Evolutionary conservation across 1,140 invertebrate species (phyloP).

Genomic region (Heliconius hermathena): DNA sequence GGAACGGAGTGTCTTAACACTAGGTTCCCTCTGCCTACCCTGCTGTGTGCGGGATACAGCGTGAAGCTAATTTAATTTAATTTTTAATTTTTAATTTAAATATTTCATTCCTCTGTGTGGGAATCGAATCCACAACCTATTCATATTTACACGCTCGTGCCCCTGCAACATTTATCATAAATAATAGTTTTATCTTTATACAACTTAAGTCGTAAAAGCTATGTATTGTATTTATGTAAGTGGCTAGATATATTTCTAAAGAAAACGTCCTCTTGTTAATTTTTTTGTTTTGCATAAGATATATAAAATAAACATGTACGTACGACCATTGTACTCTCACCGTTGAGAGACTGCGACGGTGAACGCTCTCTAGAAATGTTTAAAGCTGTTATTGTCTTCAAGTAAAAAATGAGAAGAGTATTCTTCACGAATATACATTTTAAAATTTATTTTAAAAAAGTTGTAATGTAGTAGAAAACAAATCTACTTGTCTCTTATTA

Average conservation of each 20-base stretch:
- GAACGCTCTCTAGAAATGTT: slow-evolving; percentile 26
- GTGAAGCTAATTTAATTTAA: too few species aligned
- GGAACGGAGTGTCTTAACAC: too few species aligned
- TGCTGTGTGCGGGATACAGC: too few species aligned
- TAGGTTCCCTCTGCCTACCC: too few species aligned
- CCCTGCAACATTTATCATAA: background rate
- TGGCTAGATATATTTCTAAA: slow-evolving; percentile 19
- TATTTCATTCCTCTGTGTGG: too few species aligned
- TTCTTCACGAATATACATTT: slow-evolving; percentile 6
- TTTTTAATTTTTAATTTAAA: too few species aligned
- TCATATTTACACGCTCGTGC: too few species aligned
- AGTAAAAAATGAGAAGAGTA: slow-evolving; percentile 16
- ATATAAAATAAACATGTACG: slow-evolving; percentile 24
- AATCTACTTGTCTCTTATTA: background rate
- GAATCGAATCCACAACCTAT: too few species aligned
- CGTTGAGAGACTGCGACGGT: slow-evolving; percentile 21
- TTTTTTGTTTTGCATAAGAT: slow-evolving; percentile 16
- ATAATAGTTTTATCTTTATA: background rate
- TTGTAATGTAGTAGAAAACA: background rate
- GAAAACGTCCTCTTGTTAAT: slow-evolving; percentile 7
- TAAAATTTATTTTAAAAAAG: background rate
- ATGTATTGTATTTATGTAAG: background rate
- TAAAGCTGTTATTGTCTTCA: slow-evolving; percentile 24
- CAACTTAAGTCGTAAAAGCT: background rate
- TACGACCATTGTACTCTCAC: slow-evolving; percentile 20